A percentile compares a stretch with the other conserved stretches of the same genome.
phyloP scores from a whole-genome alignment of 2,888 invertebrate species.

The Lasiommata megera region DNA sequence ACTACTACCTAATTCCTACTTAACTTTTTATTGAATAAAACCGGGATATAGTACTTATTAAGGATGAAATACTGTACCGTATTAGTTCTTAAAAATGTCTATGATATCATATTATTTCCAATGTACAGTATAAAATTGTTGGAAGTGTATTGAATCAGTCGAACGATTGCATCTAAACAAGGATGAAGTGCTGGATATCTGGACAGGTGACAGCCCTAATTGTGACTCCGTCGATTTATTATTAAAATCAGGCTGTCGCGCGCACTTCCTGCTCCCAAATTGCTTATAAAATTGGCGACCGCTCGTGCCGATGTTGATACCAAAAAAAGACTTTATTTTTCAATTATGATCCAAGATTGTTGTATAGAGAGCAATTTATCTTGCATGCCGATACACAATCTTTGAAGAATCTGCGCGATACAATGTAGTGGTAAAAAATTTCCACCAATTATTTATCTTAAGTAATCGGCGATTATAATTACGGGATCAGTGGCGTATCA shows the following conservation, averaged over 20 bases:
- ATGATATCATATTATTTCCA: not conserved
- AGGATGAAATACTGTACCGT: not conserved
- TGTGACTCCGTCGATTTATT: conserved; percentile 73
- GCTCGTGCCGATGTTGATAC: conserved; percentile 67
- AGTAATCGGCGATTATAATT: conserved; percentile 21
- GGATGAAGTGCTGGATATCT: not conserved
- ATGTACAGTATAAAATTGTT: not conserved
- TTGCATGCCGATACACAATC: conserved; percentile 22
- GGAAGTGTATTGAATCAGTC: not conserved
- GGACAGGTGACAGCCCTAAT: conserved; percentile 26
- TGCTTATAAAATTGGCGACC: conserved; percentile 73
- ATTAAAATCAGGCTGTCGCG: conserved; percentile 74
- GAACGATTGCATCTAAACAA: not conserved
- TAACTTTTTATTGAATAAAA: not conserved
- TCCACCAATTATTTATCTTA: conserved; percentile 17
- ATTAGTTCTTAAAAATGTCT: not conserved
- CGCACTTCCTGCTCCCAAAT: conserved; percentile 72
- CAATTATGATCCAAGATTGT: conserved; percentile 66
- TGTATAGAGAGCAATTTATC: conserved; percentile 47
- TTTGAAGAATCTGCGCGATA: conserved; percentile 18
- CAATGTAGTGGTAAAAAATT: conserved; percentile 24
- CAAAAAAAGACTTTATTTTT: conserved; percentile 64
- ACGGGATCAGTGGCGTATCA: not conserved
- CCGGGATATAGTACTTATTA: too few species aligned
- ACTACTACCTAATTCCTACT: not conserved